These are phyloP conservation scores for Cervus canadensis DNA, from an alignment of 2,113 vertebrate species.

Conservation along the genomic window DNA sequence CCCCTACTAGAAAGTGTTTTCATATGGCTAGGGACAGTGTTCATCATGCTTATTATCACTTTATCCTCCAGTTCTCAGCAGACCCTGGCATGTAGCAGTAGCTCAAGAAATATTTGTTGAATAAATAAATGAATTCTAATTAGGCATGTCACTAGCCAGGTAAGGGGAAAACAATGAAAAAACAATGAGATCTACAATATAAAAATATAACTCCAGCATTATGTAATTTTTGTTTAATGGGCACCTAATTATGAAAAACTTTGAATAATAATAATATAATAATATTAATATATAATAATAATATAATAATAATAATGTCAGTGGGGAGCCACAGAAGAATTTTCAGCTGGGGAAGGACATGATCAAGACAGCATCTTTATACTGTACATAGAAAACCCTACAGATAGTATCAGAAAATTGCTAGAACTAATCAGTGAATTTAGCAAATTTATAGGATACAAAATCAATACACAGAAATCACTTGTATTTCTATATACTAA, in stretches of 20 bases:
- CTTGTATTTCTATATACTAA: background rate
- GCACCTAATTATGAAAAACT: background rate
- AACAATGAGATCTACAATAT: background rate
- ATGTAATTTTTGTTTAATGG: background rate
- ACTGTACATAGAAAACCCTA: background rate
- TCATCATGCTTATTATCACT: background rate
- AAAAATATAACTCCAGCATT: background rate
- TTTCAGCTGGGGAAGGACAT: background rate
- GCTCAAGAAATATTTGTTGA: background rate
- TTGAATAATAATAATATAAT: background rate
- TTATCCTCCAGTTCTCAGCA: background rate
- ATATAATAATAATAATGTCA: background rate
- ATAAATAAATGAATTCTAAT: background rate
- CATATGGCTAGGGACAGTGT: background rate
- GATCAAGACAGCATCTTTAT: background rate
- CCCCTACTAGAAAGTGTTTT: background rate
- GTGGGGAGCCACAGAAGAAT: background rate
- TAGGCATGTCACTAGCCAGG: background rate
- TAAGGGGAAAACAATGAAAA: background rate
- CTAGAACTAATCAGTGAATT: background rate
- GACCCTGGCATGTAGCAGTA: background rate
- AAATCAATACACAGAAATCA: background rate
- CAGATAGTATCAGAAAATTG: background rate
- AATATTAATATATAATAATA: background rate
- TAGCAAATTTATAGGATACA: background rate